A percentile compares a stretch with the other conserved stretches of the same genome.
Conservation (phyloP, 2,888 invertebrate genomes). For the Conops quadrifasciatus region DNA sequence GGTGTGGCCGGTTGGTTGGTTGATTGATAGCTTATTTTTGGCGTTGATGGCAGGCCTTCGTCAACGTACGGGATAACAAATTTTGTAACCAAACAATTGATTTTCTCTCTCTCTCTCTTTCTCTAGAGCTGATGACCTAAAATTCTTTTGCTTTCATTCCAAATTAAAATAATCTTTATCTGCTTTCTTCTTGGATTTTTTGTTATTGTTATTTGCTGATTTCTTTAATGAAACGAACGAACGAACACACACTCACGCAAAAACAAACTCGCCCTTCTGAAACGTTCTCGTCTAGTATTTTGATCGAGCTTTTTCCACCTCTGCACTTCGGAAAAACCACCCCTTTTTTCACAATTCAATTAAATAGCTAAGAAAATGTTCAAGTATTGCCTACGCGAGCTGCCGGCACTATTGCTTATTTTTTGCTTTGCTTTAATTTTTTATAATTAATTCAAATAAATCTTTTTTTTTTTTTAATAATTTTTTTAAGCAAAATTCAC, state of each 20-base stretch:
- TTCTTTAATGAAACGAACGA: background rate
- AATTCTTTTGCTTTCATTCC: conserved; percentile 17
- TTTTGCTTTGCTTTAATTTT: conserved; percentile 25
- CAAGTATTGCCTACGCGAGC: conserved; percentile 4
- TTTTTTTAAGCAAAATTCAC: background rate
- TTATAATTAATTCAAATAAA: conserved; percentile 9
- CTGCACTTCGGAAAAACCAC: conserved; percentile 4
- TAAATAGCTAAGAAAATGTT: conserved; percentile 20
- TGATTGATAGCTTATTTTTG: conserved; percentile 20
- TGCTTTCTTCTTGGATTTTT: conserved; percentile 4
- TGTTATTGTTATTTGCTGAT: conserved; percentile 16
- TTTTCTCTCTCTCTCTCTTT: too few relatives aligned
- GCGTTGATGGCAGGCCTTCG: too few relatives aligned
- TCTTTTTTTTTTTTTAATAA: background rate
- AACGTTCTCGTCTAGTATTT: conserved; percentile 10
- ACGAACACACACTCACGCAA: conserved; percentile 33
- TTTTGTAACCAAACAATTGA: too few relatives aligned
- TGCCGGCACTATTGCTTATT: conserved; percentile 14
- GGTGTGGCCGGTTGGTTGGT: background rate
- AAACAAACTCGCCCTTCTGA: conserved; percentile 28
- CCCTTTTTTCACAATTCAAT: conserved; percentile 3
- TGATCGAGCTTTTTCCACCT: conserved; percentile 30
- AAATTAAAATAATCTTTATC: background rate
- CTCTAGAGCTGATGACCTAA: conserved; percentile 14
- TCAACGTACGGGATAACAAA: too few relatives aligned